phyloP scores from a whole-genome alignment of 2,797 vertebrate genomes.

The Alectoris magna region DNA sequence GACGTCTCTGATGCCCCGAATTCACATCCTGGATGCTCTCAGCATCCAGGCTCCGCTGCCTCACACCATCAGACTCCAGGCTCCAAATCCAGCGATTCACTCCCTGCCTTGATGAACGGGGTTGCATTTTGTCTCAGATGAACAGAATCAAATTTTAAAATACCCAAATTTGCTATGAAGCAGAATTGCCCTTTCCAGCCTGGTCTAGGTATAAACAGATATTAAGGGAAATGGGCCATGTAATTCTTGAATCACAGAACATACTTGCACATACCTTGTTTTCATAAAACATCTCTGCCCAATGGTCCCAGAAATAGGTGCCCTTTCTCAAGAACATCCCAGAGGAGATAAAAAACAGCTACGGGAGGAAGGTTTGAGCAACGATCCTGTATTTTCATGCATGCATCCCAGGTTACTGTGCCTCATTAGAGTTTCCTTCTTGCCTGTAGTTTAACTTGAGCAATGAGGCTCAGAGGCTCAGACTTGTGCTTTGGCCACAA shows the following conservation, averaged over 20 bases:
- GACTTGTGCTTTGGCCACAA: accelerated
- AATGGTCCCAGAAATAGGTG: not conserved
- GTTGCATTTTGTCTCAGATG: not conserved
- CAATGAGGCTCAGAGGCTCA: not conserved
- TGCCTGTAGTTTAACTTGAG: not conserved
- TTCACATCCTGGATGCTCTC: not conserved
- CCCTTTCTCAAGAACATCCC: not conserved
- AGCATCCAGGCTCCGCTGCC: not conserved
- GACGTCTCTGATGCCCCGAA: not conserved
- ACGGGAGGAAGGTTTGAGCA: not conserved
- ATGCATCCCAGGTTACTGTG: not conserved
- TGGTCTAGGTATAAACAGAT: not conserved
- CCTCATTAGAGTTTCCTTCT: not conserved
- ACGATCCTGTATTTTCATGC: not conserved
- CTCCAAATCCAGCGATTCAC: not conserved
- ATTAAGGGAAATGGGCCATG: not conserved
- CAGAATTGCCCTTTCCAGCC: not conserved
- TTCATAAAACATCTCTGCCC: not conserved
- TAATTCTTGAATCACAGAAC: not conserved
- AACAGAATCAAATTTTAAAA: not conserved
- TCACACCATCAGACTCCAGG: not conserved
- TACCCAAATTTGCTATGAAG: not conserved
- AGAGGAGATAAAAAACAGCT: not conserved
- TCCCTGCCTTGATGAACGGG: not conserved
- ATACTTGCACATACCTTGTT: not conserved